A percentile compares a stretch with the other conserved stretches of the same genome.
Conservation (phyloP, 2,797 vertebrate species). For the Hemitrygon akajei region DNA sequence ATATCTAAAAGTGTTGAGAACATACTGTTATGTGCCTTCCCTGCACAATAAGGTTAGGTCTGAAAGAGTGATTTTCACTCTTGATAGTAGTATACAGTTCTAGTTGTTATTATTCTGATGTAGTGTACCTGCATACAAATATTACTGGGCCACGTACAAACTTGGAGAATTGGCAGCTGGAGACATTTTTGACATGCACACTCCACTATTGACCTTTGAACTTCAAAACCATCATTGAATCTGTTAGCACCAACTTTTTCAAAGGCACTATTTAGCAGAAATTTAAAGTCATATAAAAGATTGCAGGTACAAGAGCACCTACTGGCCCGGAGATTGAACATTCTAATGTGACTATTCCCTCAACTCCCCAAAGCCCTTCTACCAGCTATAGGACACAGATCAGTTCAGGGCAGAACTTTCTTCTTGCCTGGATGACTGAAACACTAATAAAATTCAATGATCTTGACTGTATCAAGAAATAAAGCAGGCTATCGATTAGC, state of each 20-base stretch:
- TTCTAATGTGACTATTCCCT: not conserved
- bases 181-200: not conserved
- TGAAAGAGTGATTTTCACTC: not conserved
- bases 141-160: not conserved
- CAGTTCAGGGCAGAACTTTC: not conserved
- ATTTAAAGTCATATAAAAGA: not conserved
- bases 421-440: not conserved
- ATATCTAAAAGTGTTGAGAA: not conserved
- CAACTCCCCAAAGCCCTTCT: not conserved
- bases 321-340: not conserved
- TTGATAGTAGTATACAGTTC: not conserved
- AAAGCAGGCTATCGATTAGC: not conserved
- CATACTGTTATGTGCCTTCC: not conserved
- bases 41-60: not conserved
- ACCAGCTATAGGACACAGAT: not conserved
- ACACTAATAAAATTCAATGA: not conserved
- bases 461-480: not conserved
- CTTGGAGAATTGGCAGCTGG: not conserved
- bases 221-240: not conserved
- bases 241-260: not conserved
- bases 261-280: too few relatives aligned
- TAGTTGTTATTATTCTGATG: not conserved
- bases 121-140: not conserved
- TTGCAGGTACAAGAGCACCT: not conserved
- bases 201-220: not conserved